Evolutionary conservation across 2,797 vertebrate genomes (phyloP).

Genomic region (Oryzias sinensis): DNA sequence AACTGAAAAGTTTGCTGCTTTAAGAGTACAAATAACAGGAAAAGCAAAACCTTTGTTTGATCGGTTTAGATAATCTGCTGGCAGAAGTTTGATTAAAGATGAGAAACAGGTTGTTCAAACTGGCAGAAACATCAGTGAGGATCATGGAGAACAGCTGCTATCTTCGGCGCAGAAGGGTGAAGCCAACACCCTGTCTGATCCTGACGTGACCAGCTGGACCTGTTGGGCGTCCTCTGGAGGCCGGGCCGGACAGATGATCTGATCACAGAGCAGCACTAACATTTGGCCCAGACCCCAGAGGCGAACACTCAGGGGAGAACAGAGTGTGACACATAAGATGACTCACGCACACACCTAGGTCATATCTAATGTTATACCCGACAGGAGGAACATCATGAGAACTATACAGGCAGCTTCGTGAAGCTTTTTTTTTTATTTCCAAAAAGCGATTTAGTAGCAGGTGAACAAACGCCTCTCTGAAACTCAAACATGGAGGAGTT

Average conservation of each 20-base stretch:
- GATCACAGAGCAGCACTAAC: constrained; percentile 14
- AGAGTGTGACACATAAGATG: too few relatives aligned
- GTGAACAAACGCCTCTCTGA: not conserved
- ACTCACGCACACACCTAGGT: too few relatives aligned
- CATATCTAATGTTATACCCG: not conserved
- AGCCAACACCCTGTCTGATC: constrained; percentile 53
- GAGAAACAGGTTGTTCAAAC: too few relatives aligned
- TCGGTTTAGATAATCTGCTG: too few relatives aligned
- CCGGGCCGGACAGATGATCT: constrained; percentile 12
- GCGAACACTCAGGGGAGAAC: not conserved
- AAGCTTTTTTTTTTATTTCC: not conserved
- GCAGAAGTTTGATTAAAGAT: too few relatives aligned
- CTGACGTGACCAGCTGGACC: constrained; percentile 61
- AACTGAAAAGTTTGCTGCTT: too few relatives aligned
- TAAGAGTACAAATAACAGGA: too few relatives aligned
- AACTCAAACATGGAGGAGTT: constrained; percentile 6
- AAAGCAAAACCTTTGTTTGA: too few relatives aligned
- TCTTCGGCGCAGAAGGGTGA: constrained; percentile 26
- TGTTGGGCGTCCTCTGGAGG: constrained; percentile 31
- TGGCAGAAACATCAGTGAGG: too few relatives aligned
- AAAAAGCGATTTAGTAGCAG: not conserved
- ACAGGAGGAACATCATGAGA: not conserved
- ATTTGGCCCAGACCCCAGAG: not conserved
- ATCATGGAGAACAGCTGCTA: not conserved
- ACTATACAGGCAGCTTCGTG: not conserved